Evolutionary conservation across 1,140 invertebrate species (phyloP).

Genomic region (Octopus bimaculoides): DNA sequence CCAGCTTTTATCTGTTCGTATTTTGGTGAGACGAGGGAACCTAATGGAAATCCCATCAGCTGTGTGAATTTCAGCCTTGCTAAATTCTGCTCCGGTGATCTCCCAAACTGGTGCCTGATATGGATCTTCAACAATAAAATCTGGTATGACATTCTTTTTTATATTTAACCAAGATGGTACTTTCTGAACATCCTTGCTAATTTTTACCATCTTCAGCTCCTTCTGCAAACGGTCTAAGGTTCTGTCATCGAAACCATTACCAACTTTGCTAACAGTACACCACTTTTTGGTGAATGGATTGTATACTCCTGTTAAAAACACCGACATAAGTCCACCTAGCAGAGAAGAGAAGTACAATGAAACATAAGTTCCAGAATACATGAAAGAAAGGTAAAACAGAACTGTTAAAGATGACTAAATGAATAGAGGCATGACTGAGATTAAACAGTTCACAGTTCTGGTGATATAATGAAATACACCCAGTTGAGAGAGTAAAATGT

Average conservation of each 20-base stretch:
- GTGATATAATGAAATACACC: too few species aligned
- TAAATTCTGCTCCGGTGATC: conserved; percentile 90
- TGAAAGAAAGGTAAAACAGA: too few species aligned
- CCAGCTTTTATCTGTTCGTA: conserved; percentile 82
- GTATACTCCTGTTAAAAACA: conserved; percentile 89
- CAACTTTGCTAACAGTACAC: conserved; percentile 82
- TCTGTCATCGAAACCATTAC: conserved; percentile 80
- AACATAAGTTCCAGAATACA: background rate
- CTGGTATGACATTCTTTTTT: conserved; percentile 80
- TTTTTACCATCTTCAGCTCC: conserved; percentile 78
- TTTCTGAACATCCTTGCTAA: conserved; percentile 62
- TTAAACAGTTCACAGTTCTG: too few species aligned
- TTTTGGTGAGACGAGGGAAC: conserved; percentile 83
- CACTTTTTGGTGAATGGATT: conserved; percentile 69
- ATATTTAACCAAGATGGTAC: conserved; percentile 77
- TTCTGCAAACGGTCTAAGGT: conserved; percentile 75
- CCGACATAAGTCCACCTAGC: conserved; percentile 81
- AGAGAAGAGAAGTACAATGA: background rate
- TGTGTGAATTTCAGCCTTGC: conserved; percentile 81
- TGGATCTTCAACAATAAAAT: conserved; percentile 82
- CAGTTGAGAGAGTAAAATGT: too few species aligned
- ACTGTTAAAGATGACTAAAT: too few species aligned
- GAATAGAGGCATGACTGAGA: too few species aligned
- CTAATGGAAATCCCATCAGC: conserved; percentile 88
- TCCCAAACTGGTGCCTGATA: conserved; percentile 88